Evolutionary conservation across 2,888 invertebrate genomes (phyloP).

Genomic region (Harpagoxenus sublaevis): DNA sequence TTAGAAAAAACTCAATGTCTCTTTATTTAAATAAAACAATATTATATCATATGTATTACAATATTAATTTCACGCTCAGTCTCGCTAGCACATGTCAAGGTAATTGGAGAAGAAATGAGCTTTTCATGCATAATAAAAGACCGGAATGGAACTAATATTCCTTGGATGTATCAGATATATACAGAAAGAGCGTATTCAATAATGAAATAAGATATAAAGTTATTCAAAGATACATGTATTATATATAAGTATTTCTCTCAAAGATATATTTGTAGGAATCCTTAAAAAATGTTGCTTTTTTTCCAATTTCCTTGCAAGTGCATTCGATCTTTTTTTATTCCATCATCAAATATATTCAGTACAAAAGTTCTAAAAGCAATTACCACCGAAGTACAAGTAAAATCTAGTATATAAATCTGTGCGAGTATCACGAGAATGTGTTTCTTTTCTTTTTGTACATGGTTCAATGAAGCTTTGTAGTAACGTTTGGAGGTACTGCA

Average conservation of each 20-base stretch:
- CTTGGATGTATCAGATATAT: neutral
- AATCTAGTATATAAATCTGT: slow-evolving; percentile 20
- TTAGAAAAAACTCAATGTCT: slow-evolving; percentile 53
- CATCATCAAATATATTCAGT: no score
- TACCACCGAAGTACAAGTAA: no score
- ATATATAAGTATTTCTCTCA: neutral
- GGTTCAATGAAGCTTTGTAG: slow-evolving; percentile 44
- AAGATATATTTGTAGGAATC: neutral
- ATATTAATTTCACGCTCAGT: slow-evolving; percentile 27
- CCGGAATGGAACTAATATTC: slow-evolving; percentile 6
- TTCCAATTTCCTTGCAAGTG: slow-evolving; percentile 47
- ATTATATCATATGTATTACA: slow-evolving; percentile 63
- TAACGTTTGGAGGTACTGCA: slow-evolving; percentile 16
- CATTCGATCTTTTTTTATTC: no score
- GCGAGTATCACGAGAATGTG: slow-evolving; percentile 24
- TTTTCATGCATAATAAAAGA: slow-evolving; percentile 9
- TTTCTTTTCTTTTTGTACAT: slow-evolving; percentile 54
- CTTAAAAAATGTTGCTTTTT: slow-evolving; percentile 2
- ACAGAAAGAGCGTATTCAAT: neutral
- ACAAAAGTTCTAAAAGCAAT: no score
- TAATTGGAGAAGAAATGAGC: no score
- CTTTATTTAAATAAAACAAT: slow-evolving; percentile 74
- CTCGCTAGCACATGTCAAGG: no score
- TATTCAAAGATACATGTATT: neutral
- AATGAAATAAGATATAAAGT: slow-evolving; percentile 4